Evolutionary conservation across 1,140 invertebrate genomes (phyloP).

Genomic region (Homalodisca vitripennis): DNA sequence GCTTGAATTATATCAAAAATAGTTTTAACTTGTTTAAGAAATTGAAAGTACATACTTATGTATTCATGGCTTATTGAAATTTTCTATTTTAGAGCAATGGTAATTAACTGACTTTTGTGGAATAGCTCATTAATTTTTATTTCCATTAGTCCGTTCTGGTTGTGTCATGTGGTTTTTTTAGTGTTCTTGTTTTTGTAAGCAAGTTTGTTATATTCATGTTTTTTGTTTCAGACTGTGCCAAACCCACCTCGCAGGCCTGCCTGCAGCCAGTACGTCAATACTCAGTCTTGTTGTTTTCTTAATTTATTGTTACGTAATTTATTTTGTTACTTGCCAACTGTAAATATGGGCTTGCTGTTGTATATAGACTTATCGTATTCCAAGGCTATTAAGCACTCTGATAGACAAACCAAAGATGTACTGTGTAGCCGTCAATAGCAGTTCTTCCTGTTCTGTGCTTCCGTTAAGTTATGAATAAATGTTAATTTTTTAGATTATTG

Average conservation of each 20-base stretch:
- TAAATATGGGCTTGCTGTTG: constrained; percentile 17
- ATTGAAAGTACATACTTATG: no score
- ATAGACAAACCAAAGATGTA: constrained; percentile 23
- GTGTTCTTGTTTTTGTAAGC: no score
- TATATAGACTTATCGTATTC: constrained; percentile 11
- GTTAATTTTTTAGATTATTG: neutral
- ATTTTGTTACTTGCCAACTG: neutral
- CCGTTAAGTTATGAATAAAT: neutral
- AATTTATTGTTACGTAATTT: constrained; percentile 22
- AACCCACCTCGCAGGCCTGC: neutral
- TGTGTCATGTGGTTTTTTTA: no score
- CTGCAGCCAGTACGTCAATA: constrained; percentile 21
- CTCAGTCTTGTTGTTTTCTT: constrained; percentile 14
- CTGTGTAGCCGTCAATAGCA: constrained; percentile 4
- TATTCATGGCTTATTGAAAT: no score
- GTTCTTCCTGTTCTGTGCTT: constrained; percentile 15
- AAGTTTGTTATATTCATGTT: no score
- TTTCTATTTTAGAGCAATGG: no score
- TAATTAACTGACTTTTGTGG: no score
- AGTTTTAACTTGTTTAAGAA: no score
- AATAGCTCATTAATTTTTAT: no score
- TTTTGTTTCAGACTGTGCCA: constrained; percentile 15
- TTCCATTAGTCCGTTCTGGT: no score
- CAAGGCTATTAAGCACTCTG: neutral
- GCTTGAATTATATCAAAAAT: no score